phyloP scores from a whole-genome alignment of 2,113 vertebrate species.

The Rousettus leschenaultii region DNA sequence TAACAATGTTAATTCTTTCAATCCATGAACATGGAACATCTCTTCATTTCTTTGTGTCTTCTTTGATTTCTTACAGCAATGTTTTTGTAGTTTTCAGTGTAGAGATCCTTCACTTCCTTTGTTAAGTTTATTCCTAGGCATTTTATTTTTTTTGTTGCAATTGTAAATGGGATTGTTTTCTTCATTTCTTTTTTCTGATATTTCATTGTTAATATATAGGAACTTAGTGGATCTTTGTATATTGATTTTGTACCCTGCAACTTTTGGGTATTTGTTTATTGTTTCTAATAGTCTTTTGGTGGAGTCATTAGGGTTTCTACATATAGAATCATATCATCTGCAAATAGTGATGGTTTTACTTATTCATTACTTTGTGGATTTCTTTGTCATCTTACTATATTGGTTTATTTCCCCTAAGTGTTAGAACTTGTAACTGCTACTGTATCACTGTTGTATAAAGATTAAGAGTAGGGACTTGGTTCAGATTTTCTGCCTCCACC shows the following conservation, averaged over 20 bases:
- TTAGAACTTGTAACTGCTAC: background rate
- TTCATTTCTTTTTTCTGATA: background rate
- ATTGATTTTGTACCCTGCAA: background rate
- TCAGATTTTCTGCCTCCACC: background rate
- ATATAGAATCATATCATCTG: background rate
- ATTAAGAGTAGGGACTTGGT: background rate
- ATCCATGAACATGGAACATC: no score
- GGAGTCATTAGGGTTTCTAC: background rate
- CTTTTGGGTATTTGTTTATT: background rate
- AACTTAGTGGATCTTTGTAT: background rate
- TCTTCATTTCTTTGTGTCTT: no score
- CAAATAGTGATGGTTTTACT: background rate
- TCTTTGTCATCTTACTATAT: background rate
- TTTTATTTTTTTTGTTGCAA: background rate
- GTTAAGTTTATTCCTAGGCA: background rate
- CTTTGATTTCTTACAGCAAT: no score
- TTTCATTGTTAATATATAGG: background rate
- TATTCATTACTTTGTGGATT: background rate
- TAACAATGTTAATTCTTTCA: no score
- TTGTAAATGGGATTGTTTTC: background rate
- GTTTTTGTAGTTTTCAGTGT: no score
- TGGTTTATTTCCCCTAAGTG: background rate
- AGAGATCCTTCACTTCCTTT: no score
- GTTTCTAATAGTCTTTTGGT: background rate
- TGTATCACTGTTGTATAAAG: background rate